Base-by-base conservation (phyloP, 2,888 invertebrate species). In the Nomada hirtipes region DNA sequence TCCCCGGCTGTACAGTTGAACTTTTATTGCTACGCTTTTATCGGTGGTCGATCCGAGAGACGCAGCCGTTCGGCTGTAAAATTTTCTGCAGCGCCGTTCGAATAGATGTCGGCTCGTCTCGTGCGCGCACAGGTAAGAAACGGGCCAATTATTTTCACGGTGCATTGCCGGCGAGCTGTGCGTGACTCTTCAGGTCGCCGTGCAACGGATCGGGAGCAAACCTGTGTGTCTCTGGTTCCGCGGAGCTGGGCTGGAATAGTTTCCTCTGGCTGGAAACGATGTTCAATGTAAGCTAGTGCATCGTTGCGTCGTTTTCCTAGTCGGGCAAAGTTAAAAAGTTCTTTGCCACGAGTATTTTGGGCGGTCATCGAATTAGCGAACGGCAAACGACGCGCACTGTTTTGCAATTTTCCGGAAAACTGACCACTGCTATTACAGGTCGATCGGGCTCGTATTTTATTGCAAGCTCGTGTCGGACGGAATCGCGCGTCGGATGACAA, bases 131-230 rank as follows among this genome's bases (percentile, higher is more conserved):
- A 18, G 53, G 44, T 55, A 50, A 44, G 15, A 47, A 73, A 47
- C 23, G 44, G 50, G 69, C 65, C 81, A 81, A 81, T 81, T 83
- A 83, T 83, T 83, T 81, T 81, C 81, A 77, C 81, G 82, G 65
- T 81, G 70, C 55, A 67, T 77, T 80, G 52, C 29, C 42, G 36
- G 23, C 36, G 15, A 68, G 44, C 10, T 4, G 44, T 50, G 44
- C 20, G 36, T 20, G 36, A 7, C 29, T 10, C 11, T n/a, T 20
- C 53, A 52, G 44, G 64, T 44, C 18, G 69, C 15, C 13, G 29
- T 10, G 50, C 65, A 61, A 2, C 50, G 44, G 50, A 18, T 10
- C 44, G 60, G 29, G 29, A 4, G 15, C 26, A 2, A 2, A 11
- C 9, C 18, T 36, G 36, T 47, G 18, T 11, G 4, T n/a, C 52